These are phyloP conservation scores for Eptesicus fuscus DNA, from an alignment of 2,113 vertebrate species.

Conservation along the genomic window DNA sequence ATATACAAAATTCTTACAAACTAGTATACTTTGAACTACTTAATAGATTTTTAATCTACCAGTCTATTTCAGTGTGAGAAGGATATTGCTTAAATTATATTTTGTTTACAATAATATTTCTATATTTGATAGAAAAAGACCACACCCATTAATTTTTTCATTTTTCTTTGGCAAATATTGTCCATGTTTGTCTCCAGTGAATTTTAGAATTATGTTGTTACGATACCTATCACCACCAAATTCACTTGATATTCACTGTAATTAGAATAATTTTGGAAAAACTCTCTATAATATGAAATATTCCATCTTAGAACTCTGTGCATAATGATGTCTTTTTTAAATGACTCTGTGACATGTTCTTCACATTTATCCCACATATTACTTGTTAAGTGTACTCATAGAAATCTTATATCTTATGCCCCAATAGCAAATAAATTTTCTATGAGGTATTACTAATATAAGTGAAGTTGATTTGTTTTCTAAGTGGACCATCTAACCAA, in stretches of 20 bases:
- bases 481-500: neutral
- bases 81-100: neutral
- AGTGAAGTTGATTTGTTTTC: neutral
- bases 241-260: neutral
- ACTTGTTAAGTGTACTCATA: neutral
- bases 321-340: neutral
- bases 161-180: neutral
- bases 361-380: neutral
- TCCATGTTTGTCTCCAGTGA: neutral
- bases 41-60: neutral
- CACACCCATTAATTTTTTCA: neutral
- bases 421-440: neutral
- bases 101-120: neutral
- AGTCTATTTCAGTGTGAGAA: neutral
- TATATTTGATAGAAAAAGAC: neutral
- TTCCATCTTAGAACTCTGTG: neutral
- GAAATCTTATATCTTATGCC: neutral
- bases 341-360: neutral
- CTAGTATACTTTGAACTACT: neutral
- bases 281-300: neutral
- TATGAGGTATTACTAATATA: neutral
- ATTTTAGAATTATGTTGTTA: conserved; percentile 18
- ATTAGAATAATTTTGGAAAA: conserved; percentile 24
- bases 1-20: neutral
- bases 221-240: neutral